Percentiles rank a stretch among this genome's conserved stretches.
Conservation (phyloP, 2,113 vertebrate genomes). For the Nannospalax galili region DNA sequence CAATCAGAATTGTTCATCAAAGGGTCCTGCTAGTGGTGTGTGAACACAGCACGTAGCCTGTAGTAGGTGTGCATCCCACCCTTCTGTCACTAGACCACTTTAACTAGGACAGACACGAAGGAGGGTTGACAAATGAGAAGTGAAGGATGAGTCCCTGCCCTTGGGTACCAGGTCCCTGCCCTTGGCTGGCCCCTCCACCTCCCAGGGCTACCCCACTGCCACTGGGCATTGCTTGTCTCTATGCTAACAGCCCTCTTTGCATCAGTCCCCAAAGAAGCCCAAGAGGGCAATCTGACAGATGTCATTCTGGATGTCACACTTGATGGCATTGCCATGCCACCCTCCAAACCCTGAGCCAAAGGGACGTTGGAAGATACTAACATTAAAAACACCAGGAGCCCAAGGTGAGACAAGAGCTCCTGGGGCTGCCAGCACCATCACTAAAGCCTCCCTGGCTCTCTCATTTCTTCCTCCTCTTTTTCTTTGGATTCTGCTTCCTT, state of each 20-base stretch:
- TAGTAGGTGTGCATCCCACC: neutral
- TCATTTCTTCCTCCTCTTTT: neutral
- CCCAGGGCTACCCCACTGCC: neutral
- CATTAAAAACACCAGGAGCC: neutral
- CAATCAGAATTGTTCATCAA: neutral
- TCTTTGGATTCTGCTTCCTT: neutral
- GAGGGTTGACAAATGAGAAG: slow-evolving; percentile 58
- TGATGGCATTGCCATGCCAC: neutral
- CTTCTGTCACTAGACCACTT: neutral
- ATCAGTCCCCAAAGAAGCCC: slow-evolving; percentile 24
- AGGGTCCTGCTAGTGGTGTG: neutral
- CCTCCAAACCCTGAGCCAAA: neutral
- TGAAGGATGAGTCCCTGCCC: slow-evolving; percentile 52
- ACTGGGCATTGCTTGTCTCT: neutral
- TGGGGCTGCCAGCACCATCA: neutral
- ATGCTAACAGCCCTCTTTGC: slow-evolving; percentile 56
- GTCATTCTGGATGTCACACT: slow-evolving; percentile 52
- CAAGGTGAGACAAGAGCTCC: neutral
- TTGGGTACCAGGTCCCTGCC: neutral
- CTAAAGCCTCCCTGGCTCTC: neutral
- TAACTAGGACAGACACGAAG: slow-evolving; percentile 5
- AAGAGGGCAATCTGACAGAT: slow-evolving; percentile 20
- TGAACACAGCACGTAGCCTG: neutral
- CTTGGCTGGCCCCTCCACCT: neutral
- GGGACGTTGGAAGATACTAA: slow-evolving; percentile 23